Evolutionary conservation across 1,140 invertebrate species (phyloP), one percentile per base, ranked within the genome.

Genomic region (Oreohelix idahoensis): DNA sequence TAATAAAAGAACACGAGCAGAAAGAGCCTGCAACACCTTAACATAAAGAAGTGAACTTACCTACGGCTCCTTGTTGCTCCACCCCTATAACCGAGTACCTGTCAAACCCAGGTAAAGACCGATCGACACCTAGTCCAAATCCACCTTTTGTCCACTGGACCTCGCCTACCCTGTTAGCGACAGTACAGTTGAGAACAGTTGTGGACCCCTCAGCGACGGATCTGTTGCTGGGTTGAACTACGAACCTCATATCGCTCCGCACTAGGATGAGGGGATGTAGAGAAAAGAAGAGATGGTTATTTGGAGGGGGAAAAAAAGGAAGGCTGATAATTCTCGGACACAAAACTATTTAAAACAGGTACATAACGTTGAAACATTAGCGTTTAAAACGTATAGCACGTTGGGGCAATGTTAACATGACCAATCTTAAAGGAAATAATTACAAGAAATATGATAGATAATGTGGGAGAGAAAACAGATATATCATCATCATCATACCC

Each of bases 131-230:
- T 86, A 98, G 94, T 39, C 96, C 96, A 91, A 98, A 97, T 82
- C 97, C 97, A 93, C 98, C 97, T 92, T 98, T 98, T 73, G 96
- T 96, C 97, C 97, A 98, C 90, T 98, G 97, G 80, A 98, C 96
- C 85, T 95, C 94, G 26, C 97, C 97, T 29, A 94, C 95, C 87
- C 96, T 93, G 92, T 98, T 96, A 53, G 95, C 95, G 26, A 98
- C 95, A 88, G 96, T 96, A 92, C 97, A 98, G 84, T 96, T 95
- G 85, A 98, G 93, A 82, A 96, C 95, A 0, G 96, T 95, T 86
- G 96, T 96, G 17, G 10, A 95, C 94, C 79, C 70, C 35, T 81
- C 53, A 20, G 70, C 45, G 5, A 73, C 80, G 4, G 69, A 73
- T 13, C 15, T 5, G 49, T 75, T 81, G 39, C 17, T 36, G 42